A percentile compares a stretch with the other conserved stretches of the same genome.
Conservation (phyloP, 2,888 invertebrate species). For the Glomeris marginata region DNA sequence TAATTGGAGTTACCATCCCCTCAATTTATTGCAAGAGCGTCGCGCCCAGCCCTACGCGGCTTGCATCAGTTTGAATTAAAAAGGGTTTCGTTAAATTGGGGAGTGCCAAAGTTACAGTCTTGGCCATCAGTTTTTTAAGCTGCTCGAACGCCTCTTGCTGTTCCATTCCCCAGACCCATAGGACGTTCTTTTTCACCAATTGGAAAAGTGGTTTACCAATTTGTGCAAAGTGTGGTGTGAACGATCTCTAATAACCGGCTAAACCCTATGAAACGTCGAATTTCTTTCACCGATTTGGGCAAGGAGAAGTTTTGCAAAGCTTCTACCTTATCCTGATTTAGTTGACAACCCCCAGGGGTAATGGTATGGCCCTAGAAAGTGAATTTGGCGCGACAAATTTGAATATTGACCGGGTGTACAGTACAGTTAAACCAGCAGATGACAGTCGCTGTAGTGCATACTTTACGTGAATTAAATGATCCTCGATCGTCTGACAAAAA, state of each 20-base stretch:
- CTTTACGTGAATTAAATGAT: too few species aligned
- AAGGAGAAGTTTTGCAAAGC: too few species aligned
- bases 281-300: background rate
- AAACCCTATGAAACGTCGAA: too few species aligned
- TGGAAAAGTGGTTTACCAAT: background rate
- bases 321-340: too few species aligned
- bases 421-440: too few species aligned
- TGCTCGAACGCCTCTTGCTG: background rate
- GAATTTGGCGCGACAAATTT: too few species aligned
- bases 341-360: too few species aligned
- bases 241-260: background rate
- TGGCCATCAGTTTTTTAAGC: background rate
- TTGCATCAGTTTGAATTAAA: slow-evolving; percentile 3
- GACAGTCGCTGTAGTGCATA: too few species aligned
- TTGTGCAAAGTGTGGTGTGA: background rate
- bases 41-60: background rate
- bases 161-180: background rate
- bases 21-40: background rate
- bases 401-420: too few species aligned
- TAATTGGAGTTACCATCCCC: background rate
- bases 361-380: too few species aligned
- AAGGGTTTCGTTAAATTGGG: background rate
- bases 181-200: background rate
- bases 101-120: background rate
- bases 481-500: too few species aligned